Evolutionary conservation across 1,140 invertebrate genomes (phyloP), one percentile per base, ranked within the genome.

Genomic region (Delia radicum): DNA sequence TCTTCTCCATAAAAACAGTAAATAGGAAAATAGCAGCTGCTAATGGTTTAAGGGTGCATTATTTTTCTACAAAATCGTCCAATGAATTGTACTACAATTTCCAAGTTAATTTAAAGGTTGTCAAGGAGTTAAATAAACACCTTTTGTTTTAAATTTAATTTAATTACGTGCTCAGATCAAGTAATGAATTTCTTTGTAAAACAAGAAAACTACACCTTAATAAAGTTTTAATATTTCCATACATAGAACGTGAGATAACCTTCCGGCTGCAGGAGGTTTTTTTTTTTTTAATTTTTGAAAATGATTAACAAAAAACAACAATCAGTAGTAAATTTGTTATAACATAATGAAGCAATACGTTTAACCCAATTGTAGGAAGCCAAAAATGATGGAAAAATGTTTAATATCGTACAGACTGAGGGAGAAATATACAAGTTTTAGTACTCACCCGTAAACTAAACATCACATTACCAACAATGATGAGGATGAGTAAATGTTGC

Each of bases 81-180:
- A 42, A 15, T 42, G n/a, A n/a, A n/a, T n/a, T n/a, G n/a, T n/a
- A n/a, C n/a, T n/a, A n/a, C n/a, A n/a, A n/a, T n/a, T n/a, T n/a
- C n/a, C n/a, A n/a, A n/a, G n/a, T n/a, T n/a, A n/a, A n/a, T n/a
- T n/a, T n/a, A n/a, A n/a, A n/a, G n/a, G n/a, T 18, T 55, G n/a
- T 55, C 6, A 69, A 69, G 18, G 65, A 69, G 65, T 69, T 69
- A 37, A 69, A 69, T 37, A 69, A 69, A 69, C 65, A 69, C 65
- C 65, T 69, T 69, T 18, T 33, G 29, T 69, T 31, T 33, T 21
- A 69, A 69, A 31, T 69, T 67, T 62, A 73, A 31, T 42, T 27
- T 33, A 74, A 73, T 69, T 83, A 83, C 82, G 80, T 83, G 82
- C 79, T 75, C 71, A 31, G 79, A 81, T 75, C 80, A 72, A 69